A percentile compares a stretch with the other conserved stretches of the same genome.
These are phyloP conservation scores for Anguilla rostrata DNA, from an alignment of 2,113 vertebrate genomes.

Conservation along the genomic window DNA sequence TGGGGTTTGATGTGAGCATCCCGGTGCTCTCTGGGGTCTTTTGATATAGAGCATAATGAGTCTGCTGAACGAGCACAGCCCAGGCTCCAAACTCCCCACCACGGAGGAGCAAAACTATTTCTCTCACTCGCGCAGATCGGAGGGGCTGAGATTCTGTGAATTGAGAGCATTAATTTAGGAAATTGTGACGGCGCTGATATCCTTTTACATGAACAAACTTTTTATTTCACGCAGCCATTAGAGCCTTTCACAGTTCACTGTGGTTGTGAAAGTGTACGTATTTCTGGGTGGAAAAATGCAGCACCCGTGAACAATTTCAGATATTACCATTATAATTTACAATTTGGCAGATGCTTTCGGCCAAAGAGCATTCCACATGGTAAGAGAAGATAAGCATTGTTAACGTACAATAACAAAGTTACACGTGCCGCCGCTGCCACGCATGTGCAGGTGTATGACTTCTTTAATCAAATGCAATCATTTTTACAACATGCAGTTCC, in stretches of 20 bases:
- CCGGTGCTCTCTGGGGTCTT: background rate
- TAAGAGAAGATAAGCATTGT: too few species aligned
- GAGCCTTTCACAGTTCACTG: background rate
- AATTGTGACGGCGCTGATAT: background rate
- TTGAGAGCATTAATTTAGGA: background rate
- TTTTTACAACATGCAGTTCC: too few species aligned
- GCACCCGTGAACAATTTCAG: too few species aligned
- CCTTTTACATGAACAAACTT: background rate
- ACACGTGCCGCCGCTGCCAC: too few species aligned
- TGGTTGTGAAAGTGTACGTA: background rate
- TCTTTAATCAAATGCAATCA: too few species aligned
- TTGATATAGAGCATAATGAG: background rate
- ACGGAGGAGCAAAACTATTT: background rate
- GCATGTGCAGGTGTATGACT: too few species aligned
- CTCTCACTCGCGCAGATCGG: background rate
- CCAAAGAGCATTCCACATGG: too few species aligned
- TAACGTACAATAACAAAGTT: too few species aligned
- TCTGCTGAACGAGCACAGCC: background rate
- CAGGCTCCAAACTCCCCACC: background rate
- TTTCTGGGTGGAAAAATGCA: too few species aligned
- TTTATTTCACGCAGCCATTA: background rate
- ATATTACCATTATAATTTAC: too few species aligned
- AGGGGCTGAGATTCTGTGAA: background rate
- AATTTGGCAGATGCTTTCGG: too few species aligned
- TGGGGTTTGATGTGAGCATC: background rate